Evolutionary conservation across 2,888 invertebrate species (phyloP).

Genomic region (Octodonta nipae): DNA sequence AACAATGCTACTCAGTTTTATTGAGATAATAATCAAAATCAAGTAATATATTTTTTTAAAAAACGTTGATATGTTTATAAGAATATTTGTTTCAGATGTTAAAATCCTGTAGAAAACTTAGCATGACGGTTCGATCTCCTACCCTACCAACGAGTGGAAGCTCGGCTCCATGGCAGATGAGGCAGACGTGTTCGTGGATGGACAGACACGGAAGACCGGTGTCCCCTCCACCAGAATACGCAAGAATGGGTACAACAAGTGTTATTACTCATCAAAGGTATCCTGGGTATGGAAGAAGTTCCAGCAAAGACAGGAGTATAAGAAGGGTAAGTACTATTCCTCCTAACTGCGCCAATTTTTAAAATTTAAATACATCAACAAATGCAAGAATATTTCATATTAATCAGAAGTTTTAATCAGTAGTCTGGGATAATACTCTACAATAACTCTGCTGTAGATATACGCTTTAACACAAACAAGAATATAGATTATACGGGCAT

Average conservation of each 20-base stretch:
- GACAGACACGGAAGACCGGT: constrained; percentile 81
- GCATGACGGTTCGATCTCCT: constrained; percentile 78
- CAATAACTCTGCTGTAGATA: no score
- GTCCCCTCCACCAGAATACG: constrained; percentile 62
- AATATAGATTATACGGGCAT: no score
- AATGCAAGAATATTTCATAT: no score
- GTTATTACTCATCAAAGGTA: constrained; percentile 31
- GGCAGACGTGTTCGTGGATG: constrained; percentile 89
- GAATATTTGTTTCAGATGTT: constrained; percentile 69
- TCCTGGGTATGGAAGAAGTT: constrained; percentile 28
- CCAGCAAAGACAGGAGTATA: constrained; percentile 52
- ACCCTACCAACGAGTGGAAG: constrained; percentile 49
- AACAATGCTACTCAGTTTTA: no score
- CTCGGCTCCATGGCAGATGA: constrained; percentile 39
- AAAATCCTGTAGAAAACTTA: constrained; percentile 75
- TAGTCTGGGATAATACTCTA: no score
- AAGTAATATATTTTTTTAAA: no score
- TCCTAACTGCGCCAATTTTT: no score
- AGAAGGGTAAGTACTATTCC: constrained; percentile 51
- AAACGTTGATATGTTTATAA: no score
- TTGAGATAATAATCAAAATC: no score
- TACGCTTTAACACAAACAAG: no score
- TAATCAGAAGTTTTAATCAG: no score
- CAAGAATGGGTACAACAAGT: constrained; percentile 25
- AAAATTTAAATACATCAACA: no score